Evolutionary conservation across 1,140 invertebrate species (phyloP), one percentile per base, ranked within the genome.

Genomic region (Calycopis cecrops): DNA sequence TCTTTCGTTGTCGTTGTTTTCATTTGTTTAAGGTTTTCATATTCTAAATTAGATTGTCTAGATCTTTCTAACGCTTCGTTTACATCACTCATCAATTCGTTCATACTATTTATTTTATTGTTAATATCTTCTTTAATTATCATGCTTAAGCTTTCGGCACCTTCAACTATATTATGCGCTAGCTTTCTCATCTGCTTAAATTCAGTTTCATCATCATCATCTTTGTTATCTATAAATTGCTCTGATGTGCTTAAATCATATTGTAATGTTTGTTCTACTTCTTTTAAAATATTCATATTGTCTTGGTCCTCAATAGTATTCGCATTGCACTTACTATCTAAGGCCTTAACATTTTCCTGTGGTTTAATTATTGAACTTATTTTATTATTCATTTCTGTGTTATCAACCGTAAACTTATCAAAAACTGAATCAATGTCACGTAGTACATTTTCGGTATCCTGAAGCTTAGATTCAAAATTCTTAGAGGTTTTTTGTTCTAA

Each of bases 81-180:
- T 0, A 88, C 85, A 60, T 88, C 87, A 55, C 82, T 81, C 3
- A 88, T 60, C 34, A 88, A 63, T 59, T 84, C 84, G 67, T 87
- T 85, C 78, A 88, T 87, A 48, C 71, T 80, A 48, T 87, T 79
- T 17, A 87, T 67, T 73, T 88, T 88, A 64, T 86, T 86, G 3
- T 75, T 84, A 53, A 88, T 86, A 64, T 88, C 85, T 72, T 77
- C 78, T 54, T 72, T 69, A 48, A 88, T 84, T 9, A 87, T 59
- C 14, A 76, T 75, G n/a, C 79, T 82, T 10, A 87, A 54, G 57
- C 85, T 80, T 53, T 87, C 81, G 37, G 82, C 83, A 14, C 77
- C 79, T 67, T 82, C 78, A 1, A 82, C 76, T 52, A 85, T 77
- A 60, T 85, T 83, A 3, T 67, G 63, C 17, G 79, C 78, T 34